A percentile compares a stretch with the other conserved stretches of the same genome.
phyloP scores from a whole-genome alignment of 2,888 invertebrate genomes.

The Apamea crenata region DNA sequence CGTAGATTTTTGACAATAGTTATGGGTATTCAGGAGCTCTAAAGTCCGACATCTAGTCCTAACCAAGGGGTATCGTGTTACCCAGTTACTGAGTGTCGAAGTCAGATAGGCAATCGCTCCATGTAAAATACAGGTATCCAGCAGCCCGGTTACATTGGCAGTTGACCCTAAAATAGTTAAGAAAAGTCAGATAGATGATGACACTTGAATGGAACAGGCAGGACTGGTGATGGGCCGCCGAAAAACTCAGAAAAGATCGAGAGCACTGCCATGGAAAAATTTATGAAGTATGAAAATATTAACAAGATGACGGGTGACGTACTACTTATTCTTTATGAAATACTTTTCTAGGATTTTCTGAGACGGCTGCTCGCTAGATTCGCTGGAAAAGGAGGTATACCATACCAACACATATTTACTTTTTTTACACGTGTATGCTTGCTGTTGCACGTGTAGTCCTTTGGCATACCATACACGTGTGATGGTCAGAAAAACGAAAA shows the following conservation, averaged over 20 bases:
- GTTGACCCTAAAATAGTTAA: neutral
- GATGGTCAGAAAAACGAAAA: neutral
- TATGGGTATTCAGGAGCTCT: neutral
- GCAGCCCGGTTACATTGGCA: neutral
- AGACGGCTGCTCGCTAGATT: neutral
- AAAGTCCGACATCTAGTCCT: neutral
- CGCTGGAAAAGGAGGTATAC: neutral
- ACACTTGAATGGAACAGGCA: constrained; percentile 25
- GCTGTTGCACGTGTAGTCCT: no score
- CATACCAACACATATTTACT: neutral
- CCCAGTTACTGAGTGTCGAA: neutral
- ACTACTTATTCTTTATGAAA: neutral
- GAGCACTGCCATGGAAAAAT: constrained; percentile 3
- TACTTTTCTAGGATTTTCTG: neutral
- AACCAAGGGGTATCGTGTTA: neutral
- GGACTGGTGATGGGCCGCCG: neutral
- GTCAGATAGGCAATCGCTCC: neutral
- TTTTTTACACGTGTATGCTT: no score
- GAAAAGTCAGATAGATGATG: neutral
- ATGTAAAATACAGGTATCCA: neutral
- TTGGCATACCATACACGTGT: neutral
- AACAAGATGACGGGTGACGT: constrained; percentile 51
- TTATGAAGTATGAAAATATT: constrained; percentile 52
- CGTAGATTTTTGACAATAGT: neutral
- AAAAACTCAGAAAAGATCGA: neutral